Evolutionary conservation across 2,797 vertebrate species (phyloP), one percentile per base, ranked within the genome.

Genomic region (Microctenopoma steveboyesi): DNA sequence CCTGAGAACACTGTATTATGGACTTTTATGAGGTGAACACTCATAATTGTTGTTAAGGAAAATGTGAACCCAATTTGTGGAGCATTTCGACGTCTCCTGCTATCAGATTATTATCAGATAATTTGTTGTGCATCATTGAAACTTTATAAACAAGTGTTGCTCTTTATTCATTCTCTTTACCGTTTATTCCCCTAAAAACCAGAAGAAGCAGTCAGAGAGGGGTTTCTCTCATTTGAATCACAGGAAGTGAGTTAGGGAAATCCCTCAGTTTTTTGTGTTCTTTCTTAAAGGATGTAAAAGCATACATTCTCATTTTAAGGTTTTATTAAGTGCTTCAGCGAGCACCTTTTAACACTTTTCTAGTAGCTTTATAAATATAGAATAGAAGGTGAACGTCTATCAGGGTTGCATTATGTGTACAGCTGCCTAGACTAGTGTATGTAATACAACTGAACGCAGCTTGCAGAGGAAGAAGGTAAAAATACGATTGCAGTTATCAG

Each of bases 191-290:
- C 76, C 55, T 79, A 62, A 75, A 46, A 70, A 76, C 51, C 51
- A 43, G 56, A 79, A 52, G 53, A 63, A 28, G 55, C 59, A 71
- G 66, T 50, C 67, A 85, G 75, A 81, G 60, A 84, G 74, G 79
- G 67, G 69, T 69, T 87, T 88, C 83, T 91, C 72, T 76, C 7
- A 11, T 46, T 86, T 93, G 65, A 93, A 93, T 93, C 71, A 76
- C 89, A 91, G 90, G 92, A 93, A 91, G 84, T 89, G 86, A 88
- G 74, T 86, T 85, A 85, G 90, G 87, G 87, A 92, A 92, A 88
- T 90, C 88, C 90, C 87, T 88, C 69, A 43, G 52, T 74, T 74
- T 83, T 76, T 59, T 68, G 65, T 83, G 70, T 74, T 89, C 72
- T 85, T 84, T 79, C 55, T 81, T 64, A 76, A 84, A 86, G 72